Percentiles rank a stretch among this genome's conserved stretches.
Evolutionary conservation across 2,888 invertebrate species (phyloP).

Genomic region (Lasioglossum morio): DNA sequence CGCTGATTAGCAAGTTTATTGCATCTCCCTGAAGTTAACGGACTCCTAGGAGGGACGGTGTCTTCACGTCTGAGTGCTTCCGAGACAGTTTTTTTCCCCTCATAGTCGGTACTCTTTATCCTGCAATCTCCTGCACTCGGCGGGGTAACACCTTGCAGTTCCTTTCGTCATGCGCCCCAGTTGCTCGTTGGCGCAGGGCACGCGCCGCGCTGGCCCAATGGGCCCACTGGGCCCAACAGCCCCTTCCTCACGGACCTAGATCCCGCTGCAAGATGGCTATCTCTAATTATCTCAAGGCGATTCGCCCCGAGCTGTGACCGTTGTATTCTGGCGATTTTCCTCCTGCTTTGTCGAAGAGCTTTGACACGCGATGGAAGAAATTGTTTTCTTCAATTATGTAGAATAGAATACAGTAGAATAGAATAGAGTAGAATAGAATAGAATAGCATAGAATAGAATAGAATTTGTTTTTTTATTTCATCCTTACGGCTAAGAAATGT

Average conservation of each 20-base stretch:
- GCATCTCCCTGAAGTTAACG: slow-evolving; percentile 40
- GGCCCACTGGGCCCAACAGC: background rate
- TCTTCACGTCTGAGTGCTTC: slow-evolving; percentile 41
- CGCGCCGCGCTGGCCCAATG: slow-evolving; percentile 33
- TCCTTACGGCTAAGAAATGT: too few relatives aligned
- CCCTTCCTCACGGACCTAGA: slow-evolving; percentile 54
- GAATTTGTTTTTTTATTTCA: too few relatives aligned
- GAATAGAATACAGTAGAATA: too few relatives aligned
- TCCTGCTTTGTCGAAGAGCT: background rate
- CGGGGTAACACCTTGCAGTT: slow-evolving; percentile 72
- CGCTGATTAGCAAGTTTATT: background rate
- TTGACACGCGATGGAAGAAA: background rate
- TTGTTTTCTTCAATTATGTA: background rate
- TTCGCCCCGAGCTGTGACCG: slow-evolving; percentile 68
- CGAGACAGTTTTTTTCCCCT: slow-evolving; percentile 41
- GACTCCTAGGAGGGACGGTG: slow-evolving; percentile 39
- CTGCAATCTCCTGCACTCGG: slow-evolving; percentile 70
- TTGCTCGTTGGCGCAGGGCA: slow-evolving; percentile 59
- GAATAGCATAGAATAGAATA: too few relatives aligned
- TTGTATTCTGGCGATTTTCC: slow-evolving; percentile 64
- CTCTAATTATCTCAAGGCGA: slow-evolving; percentile 74
- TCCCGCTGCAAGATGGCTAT: slow-evolving; percentile 73
- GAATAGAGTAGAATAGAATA: too few relatives aligned
- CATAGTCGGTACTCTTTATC: slow-evolving; percentile 64
- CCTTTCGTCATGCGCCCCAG: slow-evolving; percentile 57